A percentile compares a stretch with the other conserved stretches of the same genome.
phyloP scores from a whole-genome alignment of 1,140 invertebrate species.

The Conopomorpha cramerella region DNA sequence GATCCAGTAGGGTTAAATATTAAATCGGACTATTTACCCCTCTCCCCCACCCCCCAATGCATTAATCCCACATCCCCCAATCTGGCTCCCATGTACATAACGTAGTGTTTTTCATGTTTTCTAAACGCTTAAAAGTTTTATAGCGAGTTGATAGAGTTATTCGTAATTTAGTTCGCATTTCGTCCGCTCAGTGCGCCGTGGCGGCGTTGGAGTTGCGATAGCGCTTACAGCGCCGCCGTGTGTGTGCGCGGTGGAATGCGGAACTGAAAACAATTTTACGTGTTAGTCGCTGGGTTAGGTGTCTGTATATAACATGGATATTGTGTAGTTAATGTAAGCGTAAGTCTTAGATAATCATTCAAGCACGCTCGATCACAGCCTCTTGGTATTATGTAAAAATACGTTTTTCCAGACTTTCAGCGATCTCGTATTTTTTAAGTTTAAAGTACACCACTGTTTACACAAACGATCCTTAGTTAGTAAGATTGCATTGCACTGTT shows the following conservation, averaged over 20 bases:
- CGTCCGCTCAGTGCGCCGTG: constrained; percentile 1
- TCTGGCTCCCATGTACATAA: constrained; percentile 4
- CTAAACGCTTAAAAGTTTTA: background rate
- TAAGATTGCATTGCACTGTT: constrained; percentile 16
- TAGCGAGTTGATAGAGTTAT: constrained; percentile 6
- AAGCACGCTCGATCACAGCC: too few relatives aligned
- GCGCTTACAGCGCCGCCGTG: constrained; percentile 7
- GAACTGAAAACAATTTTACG: constrained; percentile 8
- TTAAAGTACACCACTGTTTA: constrained; percentile 41
- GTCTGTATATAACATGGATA: background rate
- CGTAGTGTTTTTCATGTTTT: background rate
- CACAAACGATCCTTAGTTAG: constrained; percentile 29
- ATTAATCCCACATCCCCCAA: constrained; percentile 3
- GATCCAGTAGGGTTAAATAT: constrained; percentile 44
- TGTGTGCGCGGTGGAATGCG: constrained; percentile 24
- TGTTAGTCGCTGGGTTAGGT: background rate
- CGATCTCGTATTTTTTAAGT: constrained; percentile 56
- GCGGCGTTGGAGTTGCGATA: constrained; percentile 3
- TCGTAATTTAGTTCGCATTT: constrained; percentile 1
- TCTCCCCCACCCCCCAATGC: constrained; percentile 8
- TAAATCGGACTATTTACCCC: constrained; percentile 10
- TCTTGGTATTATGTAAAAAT: background rate
- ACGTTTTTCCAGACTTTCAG: constrained; percentile 53
- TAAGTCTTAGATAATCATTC: too few relatives aligned
- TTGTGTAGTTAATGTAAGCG: constrained; percentile 14